Conservation (phyloP, 2,797 vertebrate genomes). For the Brachyalestes nurse region DNA sequence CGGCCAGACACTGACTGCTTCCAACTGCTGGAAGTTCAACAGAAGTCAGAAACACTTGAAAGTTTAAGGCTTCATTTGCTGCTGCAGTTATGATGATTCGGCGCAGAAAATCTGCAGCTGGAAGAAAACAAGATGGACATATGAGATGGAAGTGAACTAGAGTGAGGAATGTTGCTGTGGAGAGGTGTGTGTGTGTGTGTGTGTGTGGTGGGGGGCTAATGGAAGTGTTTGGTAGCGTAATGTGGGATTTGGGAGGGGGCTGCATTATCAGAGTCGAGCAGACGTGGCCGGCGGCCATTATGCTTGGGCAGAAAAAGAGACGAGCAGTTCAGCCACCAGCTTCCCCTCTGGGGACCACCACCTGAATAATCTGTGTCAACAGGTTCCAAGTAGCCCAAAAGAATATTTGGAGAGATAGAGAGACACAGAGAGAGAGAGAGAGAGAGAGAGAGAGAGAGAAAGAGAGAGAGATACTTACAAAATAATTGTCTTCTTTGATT, state of each 20-base stretch:
- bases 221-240: constrained; percentile 81
- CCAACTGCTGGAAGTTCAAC: background rate
- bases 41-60: constrained; percentile 53
- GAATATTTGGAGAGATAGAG: constrained; percentile 74
- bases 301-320: constrained; percentile 75
- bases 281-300: constrained; percentile 82
- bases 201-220: constrained; percentile 73
- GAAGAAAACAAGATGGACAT: constrained; percentile 86
- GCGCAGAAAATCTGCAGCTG: constrained; percentile 81
- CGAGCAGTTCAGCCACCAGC: constrained; percentile 76
- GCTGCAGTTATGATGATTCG: constrained; percentile 52
- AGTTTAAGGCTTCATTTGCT: background rate
- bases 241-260: constrained; percentile 53
- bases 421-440: constrained; percentile 74
- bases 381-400: constrained; percentile 81
- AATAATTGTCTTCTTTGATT: constrained; percentile 72
- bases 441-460: constrained; percentile 67
- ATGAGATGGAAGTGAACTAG: constrained; percentile 83
- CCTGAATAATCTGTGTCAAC: constrained; percentile 86
- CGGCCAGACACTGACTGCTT: background rate
- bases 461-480: constrained; percentile 73
- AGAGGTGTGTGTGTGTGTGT: constrained; percentile 8
- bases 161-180: constrained; percentile 83
- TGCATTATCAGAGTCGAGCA: constrained; percentile 83
- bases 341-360: constrained; percentile 76